Evolutionary conservation across 2,888 invertebrate genomes (phyloP).

Genomic region (Flexamia atlantica): DNA sequence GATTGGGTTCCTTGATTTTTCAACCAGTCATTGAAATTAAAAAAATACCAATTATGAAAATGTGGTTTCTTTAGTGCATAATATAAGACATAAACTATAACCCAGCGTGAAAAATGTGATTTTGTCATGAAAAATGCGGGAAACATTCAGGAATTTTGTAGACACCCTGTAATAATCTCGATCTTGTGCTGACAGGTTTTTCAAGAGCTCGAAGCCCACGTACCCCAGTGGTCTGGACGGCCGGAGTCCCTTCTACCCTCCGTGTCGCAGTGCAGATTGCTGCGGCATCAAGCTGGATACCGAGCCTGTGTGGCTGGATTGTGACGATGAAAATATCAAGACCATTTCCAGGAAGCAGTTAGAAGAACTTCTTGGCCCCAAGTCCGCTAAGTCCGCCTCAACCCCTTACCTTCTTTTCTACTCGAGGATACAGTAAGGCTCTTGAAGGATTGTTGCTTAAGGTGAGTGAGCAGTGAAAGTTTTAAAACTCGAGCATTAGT

Average conservation of each 20-base stretch:
- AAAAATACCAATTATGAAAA: too few species aligned
- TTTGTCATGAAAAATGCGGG: too few species aligned
- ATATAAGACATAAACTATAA: too few species aligned
- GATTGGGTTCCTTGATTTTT: too few species aligned
- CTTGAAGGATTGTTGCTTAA: not conserved
- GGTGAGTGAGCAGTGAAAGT: not conserved
- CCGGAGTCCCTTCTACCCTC: slow-evolving; percentile 64
- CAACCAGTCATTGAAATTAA: too few species aligned
- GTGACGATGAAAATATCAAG: slow-evolving; percentile 92
- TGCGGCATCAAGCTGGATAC: slow-evolving; percentile 77
- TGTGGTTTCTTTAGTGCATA: too few species aligned
- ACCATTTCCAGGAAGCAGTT: slow-evolving; percentile 88
- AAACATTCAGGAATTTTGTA: too few species aligned
- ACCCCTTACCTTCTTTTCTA: slow-evolving; percentile 94
- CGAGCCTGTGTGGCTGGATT: slow-evolving; percentile 85
- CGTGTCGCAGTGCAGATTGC: slow-evolving; percentile 79
- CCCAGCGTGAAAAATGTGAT: too few species aligned
- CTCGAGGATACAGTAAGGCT: slow-evolving; percentile 74
- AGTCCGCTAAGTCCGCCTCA: slow-evolving; percentile 82
- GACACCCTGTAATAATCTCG: too few species aligned
- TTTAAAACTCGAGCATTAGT: not conserved
- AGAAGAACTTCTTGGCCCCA: slow-evolving; percentile 86
- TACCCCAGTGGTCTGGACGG: not conserved
- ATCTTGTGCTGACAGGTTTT: not conserved
- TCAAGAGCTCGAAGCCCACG: slow-evolving; percentile 4